Conservation (phyloP, 2,113 vertebrate genomes). For the Larimichthys crocea region DNA sequence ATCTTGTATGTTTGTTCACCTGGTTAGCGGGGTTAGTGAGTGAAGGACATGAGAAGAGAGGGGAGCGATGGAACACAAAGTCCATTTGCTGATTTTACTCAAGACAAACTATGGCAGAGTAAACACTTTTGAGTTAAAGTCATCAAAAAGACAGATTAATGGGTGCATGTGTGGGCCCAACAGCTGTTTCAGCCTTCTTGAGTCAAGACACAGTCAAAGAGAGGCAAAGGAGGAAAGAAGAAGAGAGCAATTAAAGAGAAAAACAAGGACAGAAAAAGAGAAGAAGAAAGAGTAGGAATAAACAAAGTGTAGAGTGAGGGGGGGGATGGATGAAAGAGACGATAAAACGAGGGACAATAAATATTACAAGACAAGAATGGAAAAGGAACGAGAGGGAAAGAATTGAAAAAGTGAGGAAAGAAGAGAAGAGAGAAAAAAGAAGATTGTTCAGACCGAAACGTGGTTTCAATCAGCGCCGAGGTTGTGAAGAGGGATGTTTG, state of each 20-base stretch:
- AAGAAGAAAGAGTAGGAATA: slow-evolving; percentile 3
- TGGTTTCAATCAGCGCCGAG: slow-evolving; percentile 78
- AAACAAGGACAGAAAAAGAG: slow-evolving; percentile 1
- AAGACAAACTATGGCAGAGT: slow-evolving; percentile 48
- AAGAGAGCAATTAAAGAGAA: slow-evolving; percentile 6
- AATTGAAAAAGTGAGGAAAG: not conserved
- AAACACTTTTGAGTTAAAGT: slow-evolving; percentile 47
- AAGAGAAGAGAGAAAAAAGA: not conserved
- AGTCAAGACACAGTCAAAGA: slow-evolving; percentile 24
- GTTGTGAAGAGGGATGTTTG: slow-evolving; percentile 65
- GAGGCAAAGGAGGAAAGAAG: slow-evolving; percentile 16
- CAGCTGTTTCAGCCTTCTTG: slow-evolving; percentile 39
- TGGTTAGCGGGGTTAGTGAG: slow-evolving; percentile 79
- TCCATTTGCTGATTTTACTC: slow-evolving; percentile 28
- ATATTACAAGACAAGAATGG: not conserved
- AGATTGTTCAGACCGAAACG: slow-evolving; percentile 55
- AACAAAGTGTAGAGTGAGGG: not conserved
- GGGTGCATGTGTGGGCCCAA: slow-evolving; percentile 22
- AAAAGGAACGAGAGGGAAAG: not conserved
- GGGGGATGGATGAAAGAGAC: not conserved
- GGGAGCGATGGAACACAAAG: slow-evolving; percentile 25
- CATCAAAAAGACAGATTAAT: slow-evolving; percentile 41
- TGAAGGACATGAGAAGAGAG: slow-evolving; percentile 61
- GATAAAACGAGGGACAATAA: not conserved
- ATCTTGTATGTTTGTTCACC: slow-evolving; percentile 86